Conservation (phyloP, 92 coral and sea anemone genomes). For the Bergia sp. region DNA sequence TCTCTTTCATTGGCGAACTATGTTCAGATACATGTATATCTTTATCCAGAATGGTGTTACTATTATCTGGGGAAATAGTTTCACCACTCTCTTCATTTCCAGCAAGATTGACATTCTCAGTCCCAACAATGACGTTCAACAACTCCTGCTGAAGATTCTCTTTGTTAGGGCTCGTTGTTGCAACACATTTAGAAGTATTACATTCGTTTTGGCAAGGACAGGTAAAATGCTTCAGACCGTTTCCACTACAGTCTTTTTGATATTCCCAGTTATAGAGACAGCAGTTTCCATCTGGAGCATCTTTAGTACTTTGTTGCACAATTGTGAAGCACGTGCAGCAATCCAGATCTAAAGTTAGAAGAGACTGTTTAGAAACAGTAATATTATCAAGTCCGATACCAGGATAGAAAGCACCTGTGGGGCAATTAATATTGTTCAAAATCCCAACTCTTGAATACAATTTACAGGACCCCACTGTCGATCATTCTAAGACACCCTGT, state of each 20-base stretch:
- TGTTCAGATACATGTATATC: too few relatives aligned
- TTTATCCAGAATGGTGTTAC: too few relatives aligned
- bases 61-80: too few relatives aligned
- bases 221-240: not conserved
- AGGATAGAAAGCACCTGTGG: too few relatives aligned
- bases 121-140: not conserved
- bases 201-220: not conserved
- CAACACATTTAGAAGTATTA: not conserved
- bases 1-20: too few relatives aligned
- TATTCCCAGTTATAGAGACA: not conserved
- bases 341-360: not conserved
- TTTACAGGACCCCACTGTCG: too few relatives aligned
- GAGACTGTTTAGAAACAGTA: not conserved
- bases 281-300: slow-evolving; percentile 3
- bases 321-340: not conserved
- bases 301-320: not conserved
- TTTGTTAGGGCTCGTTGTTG: not conserved
- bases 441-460: too few relatives aligned
- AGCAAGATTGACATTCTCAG: not conserved
- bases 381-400: not conserved
- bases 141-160: not conserved
- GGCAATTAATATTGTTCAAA: too few relatives aligned
- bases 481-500: too few relatives aligned
- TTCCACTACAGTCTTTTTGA: not conserved
- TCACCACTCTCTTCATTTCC: not conserved